Conservation (phyloP, 2,113 vertebrate species). For the Ancistrus triradiatus region DNA sequence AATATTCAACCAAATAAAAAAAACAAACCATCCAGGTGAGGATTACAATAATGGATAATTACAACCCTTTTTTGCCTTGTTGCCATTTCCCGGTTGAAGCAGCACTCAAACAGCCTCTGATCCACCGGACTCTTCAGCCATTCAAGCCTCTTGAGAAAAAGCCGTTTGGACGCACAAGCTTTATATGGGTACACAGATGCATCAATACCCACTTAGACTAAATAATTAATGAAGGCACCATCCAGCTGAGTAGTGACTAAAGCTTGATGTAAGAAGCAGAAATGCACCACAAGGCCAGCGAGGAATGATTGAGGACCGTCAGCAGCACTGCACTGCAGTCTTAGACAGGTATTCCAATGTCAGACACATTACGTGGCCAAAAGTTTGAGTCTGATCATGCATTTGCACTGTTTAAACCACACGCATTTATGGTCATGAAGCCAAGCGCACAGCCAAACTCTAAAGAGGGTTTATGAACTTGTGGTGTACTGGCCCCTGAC, state of each 20-base stretch:
- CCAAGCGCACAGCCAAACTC: too few species aligned
- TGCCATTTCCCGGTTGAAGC: background rate
- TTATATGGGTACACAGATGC: background rate
- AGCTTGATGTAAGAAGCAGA: constrained; percentile 22
- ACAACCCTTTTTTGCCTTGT: background rate
- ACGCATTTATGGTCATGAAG: too few species aligned
- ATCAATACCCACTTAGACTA: constrained; percentile 37
- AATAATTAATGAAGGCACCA: constrained; percentile 40
- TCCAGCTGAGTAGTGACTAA: background rate
- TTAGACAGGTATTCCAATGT: background rate
- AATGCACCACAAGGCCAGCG: constrained; percentile 2
- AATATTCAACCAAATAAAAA: too few species aligned
- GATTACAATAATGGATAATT: background rate
- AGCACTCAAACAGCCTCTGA: constrained; percentile 1
- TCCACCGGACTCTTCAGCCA: background rate
- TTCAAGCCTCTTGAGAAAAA: background rate
- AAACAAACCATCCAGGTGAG: too few species aligned
- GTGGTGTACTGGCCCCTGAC: too few species aligned
- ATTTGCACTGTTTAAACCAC: too few species aligned
- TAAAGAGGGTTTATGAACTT: too few species aligned
- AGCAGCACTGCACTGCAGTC: constrained; percentile 17
- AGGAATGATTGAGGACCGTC: constrained; percentile 6
- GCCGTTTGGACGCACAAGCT: constrained; percentile 9
- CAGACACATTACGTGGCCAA: background rate
- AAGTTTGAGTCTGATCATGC: too few species aligned